Evolutionary conservation across 2,113 vertebrate species (phyloP).

Genomic region (Salvelinus sp.): DNA sequence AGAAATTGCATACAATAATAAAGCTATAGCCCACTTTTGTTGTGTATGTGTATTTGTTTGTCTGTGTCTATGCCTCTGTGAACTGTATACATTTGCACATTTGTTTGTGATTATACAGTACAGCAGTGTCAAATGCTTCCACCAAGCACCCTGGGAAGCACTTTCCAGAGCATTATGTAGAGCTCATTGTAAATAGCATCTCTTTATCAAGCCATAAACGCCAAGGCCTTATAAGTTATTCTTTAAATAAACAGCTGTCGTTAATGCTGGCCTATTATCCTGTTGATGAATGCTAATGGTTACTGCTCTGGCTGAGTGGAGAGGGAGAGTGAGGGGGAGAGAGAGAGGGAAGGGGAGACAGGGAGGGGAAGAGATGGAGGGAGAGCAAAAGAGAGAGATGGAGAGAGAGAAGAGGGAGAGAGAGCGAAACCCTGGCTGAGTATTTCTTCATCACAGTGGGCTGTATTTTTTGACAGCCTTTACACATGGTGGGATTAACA

Average conservation of each 20-base stretch:
- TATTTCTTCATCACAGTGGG: too few species aligned
- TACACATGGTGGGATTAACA: constrained; percentile 42
- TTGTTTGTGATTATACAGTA: constrained; percentile 40
- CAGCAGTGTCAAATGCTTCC: constrained; percentile 34
- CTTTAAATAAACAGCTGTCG: constrained; percentile 66
- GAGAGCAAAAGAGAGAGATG: neutral
- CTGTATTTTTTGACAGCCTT: constrained; percentile 14
- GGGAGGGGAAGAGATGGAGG: too few species aligned
- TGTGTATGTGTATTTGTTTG: neutral
- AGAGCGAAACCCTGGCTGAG: too few species aligned
- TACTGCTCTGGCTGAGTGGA: constrained; percentile 46
- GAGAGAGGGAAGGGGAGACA: neutral
- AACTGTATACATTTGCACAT: neutral
- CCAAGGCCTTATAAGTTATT: constrained; percentile 58
- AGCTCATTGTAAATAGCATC: constrained; percentile 7
- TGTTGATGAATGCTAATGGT: constrained; percentile 67
- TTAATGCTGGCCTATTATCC: constrained; percentile 60
- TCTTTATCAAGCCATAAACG: constrained; percentile 45
- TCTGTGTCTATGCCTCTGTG: neutral
- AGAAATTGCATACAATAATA: neutral
- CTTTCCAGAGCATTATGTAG: too few species aligned
- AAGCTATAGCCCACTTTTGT: neutral
- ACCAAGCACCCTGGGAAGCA: constrained; percentile 6
- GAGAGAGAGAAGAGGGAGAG: neutral
- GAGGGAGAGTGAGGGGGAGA: neutral